Percentiles rank a stretch among this genome's conserved stretches.
These are phyloP conservation scores for Cliona cf. orientalis DNA, from an alignment of 37 sponge, comb jelly and placozoan genomes.

Conservation along the genomic window DNA sequence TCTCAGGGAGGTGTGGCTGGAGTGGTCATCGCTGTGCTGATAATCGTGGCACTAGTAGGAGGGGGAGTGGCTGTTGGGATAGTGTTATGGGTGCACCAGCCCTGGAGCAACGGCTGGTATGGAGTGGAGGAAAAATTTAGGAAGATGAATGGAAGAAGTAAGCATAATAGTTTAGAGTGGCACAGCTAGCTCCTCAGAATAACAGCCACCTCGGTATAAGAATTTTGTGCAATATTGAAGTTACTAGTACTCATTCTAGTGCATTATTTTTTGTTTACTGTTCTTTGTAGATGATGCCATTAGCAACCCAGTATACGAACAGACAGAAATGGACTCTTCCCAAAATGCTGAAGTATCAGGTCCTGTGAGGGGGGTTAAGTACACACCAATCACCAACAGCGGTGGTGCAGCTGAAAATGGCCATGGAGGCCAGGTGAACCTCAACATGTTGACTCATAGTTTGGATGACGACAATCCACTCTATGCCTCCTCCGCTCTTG, in stretches of 20 bases:
- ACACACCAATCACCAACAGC: background rate
- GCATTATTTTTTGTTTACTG: no score
- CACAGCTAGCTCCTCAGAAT: background rate
- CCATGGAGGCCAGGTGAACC: background rate
- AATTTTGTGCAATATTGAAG: no score
- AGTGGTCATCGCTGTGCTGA: background rate
- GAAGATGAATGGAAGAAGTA: no score
- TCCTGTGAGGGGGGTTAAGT: background rate
- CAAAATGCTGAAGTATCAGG: background rate
- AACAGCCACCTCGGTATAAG: background rate
- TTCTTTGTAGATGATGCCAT: no score
- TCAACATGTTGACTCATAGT: background rate
- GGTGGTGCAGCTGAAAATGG: background rate
- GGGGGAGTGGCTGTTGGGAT: background rate
- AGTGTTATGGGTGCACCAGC: background rate
- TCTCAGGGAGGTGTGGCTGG: background rate
- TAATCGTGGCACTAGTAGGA: background rate
- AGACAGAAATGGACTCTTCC: background rate
- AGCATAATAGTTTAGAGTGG: background rate
- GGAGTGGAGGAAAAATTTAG: no score
- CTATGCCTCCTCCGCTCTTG: conserved; percentile 6
- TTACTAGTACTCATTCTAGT: no score
- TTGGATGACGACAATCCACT: conserved; percentile 10
- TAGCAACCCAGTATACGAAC: no score
- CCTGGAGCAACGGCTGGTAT: no score